These are phyloP conservation scores for Podocnemis expansa DNA, from an alignment of 2,113 vertebrate species.

Conservation along the genomic window DNA sequence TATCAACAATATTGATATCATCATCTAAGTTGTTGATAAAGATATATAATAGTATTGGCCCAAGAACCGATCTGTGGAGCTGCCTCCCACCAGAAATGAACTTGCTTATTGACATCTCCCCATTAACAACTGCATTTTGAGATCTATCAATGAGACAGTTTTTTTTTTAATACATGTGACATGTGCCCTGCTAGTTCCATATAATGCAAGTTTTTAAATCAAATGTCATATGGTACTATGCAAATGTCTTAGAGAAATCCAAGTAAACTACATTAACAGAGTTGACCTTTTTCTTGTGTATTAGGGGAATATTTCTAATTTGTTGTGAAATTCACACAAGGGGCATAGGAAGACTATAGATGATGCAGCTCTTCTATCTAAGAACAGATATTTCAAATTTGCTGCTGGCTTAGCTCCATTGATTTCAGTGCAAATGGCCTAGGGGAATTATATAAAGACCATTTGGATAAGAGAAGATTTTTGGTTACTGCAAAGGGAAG, in stretches of 20 bases:
- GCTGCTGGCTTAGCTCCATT: neutral
- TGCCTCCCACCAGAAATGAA: neutral
- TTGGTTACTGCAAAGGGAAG: neutral
- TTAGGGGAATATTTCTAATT: conserved; percentile 59
- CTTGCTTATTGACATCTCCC: neutral
- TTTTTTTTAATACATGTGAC: neutral
- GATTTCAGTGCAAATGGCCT: neutral
- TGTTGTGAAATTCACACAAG: conserved; percentile 22
- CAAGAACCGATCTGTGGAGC: neutral
- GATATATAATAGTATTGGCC: neutral
- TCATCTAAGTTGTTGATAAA: neutral
- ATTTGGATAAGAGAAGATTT: neutral
- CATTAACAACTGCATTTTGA: neutral
- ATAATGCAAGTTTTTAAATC: neutral
- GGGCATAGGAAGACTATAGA: neutral
- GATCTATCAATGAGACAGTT: neutral
- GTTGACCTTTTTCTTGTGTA: conserved; percentile 30
- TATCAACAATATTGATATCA: neutral
- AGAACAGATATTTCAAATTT: conserved; percentile 33
- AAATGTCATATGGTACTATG: neutral
- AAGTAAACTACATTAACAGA: neutral
- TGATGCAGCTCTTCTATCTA: conserved; percentile 26
- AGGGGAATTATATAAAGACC: neutral
- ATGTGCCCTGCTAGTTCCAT: neutral
- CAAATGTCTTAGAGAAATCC: neutral